A percentile compares a stretch with the other conserved stretches of the same genome.
phyloP scores from a whole-genome alignment of 2,113 vertebrate genomes.

The Petromus typicus region DNA sequence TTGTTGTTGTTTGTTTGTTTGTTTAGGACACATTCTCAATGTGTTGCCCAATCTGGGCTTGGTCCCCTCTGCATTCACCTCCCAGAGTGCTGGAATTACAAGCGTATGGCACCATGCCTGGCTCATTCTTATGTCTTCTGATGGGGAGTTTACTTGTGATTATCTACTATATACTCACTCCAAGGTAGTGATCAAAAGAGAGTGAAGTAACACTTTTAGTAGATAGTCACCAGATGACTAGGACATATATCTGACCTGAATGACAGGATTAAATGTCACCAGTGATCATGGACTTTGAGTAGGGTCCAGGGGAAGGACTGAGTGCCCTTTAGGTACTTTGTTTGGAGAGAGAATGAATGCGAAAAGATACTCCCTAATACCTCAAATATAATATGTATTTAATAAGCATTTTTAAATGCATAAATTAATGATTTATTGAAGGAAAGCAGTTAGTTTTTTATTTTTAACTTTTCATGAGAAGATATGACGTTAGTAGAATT shows the following conservation, averaged over 20 bases:
- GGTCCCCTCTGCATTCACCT: not conserved
- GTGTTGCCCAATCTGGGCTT: not conserved
- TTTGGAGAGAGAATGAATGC: not conserved
- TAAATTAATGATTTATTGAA: not conserved
- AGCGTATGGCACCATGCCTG: not conserved
- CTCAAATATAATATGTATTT: constrained; percentile 2
- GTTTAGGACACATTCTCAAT: not conserved
- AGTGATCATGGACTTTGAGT: not conserved
- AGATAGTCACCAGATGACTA: not conserved
- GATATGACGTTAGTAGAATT: not conserved
- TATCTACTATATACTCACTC: not conserved
- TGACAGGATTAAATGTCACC: not conserved
- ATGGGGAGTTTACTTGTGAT: not conserved
- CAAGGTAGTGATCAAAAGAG: not conserved
- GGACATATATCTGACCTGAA: not conserved
- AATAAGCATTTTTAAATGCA: not conserved
- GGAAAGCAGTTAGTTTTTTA: not conserved
- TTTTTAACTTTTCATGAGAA: constrained; percentile 37
- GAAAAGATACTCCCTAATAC: not conserved
- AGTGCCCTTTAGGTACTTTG: not conserved
- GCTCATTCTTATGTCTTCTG: not conserved
- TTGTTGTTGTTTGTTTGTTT: too few species aligned
- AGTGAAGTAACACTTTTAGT: not conserved
- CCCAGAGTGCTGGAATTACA: not conserved
- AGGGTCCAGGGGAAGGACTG: not conserved